These are phyloP conservation scores for Nephrotoma guestfalica DNA, from an alignment of 2,888 invertebrate genomes.

Conservation along the genomic window DNA sequence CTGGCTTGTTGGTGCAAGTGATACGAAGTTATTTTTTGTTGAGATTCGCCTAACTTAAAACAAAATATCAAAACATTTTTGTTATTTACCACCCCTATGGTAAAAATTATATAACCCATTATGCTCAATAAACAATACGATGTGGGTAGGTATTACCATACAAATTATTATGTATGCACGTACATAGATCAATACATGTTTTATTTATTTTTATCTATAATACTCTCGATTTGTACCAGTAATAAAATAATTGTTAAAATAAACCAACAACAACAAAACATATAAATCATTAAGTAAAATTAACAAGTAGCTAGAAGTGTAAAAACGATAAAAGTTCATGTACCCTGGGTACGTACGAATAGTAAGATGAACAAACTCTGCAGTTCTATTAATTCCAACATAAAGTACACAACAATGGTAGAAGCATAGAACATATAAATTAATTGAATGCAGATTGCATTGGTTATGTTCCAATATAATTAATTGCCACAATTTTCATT, in stretches of 20 bases:
- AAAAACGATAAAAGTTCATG: background rate
- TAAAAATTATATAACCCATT: background rate
- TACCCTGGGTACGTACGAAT: background rate
- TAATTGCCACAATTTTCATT: background rate
- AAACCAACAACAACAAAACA: background rate
- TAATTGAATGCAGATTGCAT: background rate
- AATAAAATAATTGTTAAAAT: background rate
- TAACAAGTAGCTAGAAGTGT: background rate
- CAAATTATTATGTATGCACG: background rate
- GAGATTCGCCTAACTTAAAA: too few species aligned
- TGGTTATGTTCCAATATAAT: background rate
- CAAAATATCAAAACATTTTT: too few species aligned
- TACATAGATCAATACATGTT: background rate
- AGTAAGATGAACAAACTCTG: background rate
- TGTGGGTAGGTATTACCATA: too few species aligned
- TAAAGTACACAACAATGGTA: background rate
- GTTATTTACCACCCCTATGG: too few species aligned
- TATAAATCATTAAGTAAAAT: background rate
- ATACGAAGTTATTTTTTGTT: too few species aligned
- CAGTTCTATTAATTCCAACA: background rate
- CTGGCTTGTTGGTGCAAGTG: too few species aligned
- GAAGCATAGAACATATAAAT: background rate
- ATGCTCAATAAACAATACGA: too few species aligned
- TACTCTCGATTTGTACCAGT: background rate
- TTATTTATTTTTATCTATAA: background rate